Evolutionary conservation across 2,797 vertebrate species (phyloP).

Genomic region (Emydoidea blandingii): DNA sequence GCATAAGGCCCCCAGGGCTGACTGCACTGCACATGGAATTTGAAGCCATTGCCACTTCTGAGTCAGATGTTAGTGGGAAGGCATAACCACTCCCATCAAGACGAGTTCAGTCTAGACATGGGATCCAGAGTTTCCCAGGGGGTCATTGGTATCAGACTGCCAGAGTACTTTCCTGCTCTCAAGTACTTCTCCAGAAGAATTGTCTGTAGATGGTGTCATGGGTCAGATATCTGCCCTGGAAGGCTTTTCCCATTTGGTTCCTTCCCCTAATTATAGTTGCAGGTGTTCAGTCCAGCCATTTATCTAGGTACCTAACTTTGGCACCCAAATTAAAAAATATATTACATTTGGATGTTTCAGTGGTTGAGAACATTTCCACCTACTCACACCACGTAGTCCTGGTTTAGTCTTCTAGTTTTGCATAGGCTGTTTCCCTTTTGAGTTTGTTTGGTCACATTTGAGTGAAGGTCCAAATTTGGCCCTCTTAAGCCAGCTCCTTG

Average conservation of each 20-base stretch:
- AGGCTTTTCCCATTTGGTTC: background rate
- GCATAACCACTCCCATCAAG: background rate
- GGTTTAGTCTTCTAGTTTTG: background rate
- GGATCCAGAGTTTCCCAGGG: background rate
- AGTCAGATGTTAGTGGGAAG: background rate
- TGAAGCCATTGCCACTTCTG: background rate
- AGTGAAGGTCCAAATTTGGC: background rate
- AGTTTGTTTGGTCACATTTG: background rate
- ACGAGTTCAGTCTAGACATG: background rate
- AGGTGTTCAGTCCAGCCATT: background rate
- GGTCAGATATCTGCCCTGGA: background rate
- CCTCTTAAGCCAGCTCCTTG: background rate
- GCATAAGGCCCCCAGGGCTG: background rate
- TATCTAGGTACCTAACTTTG: background rate
- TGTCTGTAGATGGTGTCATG: background rate
- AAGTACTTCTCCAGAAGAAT: background rate
- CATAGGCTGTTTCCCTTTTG: background rate
- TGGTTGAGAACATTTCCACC: background rate
- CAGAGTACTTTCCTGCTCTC: background rate
- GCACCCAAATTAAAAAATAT: background rate
- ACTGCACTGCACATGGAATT: background rate
- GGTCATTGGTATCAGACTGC: background rate
- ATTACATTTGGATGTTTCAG: background rate
- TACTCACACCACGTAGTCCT: background rate
- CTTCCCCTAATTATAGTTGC: background rate